Conservation (phyloP, 2,113 vertebrate species). For the Pionites leucogaster region DNA sequence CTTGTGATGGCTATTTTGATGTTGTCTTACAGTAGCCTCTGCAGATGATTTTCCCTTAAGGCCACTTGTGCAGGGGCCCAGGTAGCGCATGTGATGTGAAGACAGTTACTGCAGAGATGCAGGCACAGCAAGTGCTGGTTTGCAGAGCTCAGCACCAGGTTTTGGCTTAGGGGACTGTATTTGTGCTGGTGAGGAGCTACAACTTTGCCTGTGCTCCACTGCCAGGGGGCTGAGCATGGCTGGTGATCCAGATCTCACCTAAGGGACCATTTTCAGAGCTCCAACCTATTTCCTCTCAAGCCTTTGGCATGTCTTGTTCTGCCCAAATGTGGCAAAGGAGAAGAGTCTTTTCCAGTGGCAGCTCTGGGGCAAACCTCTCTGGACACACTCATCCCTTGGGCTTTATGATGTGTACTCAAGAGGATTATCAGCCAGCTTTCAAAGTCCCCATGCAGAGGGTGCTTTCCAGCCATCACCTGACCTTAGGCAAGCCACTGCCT, state of each 20-base stretch:
- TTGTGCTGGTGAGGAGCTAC: neutral
- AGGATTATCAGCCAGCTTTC: neutral
- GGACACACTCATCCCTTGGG: neutral
- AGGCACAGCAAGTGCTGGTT: neutral
- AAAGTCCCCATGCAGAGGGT: neutral
- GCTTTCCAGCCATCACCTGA: neutral
- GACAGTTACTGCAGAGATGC: neutral
- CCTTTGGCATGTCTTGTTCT: neutral
- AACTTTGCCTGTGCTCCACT: neutral
- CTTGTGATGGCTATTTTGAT: neutral
- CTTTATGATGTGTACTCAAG: neutral
- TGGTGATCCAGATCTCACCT: neutral
- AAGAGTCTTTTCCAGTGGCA: neutral
- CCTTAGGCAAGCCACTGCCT: neutral
- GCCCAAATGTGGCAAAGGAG: neutral
- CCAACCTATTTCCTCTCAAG: neutral
- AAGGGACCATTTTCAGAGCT: neutral
- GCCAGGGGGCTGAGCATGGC: neutral
- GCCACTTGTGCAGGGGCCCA: neutral
- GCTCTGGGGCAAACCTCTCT: neutral
- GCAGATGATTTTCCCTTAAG: neutral
- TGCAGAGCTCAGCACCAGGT: neutral
- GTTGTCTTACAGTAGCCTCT: neutral
- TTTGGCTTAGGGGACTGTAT: neutral
- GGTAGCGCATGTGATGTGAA: no score